Percentiles rank a stretch among this genome's conserved stretches.
These are phyloP conservation scores for Dichetophora obliterata DNA, from an alignment of 2,888 invertebrate species.

Conservation along the genomic window DNA sequence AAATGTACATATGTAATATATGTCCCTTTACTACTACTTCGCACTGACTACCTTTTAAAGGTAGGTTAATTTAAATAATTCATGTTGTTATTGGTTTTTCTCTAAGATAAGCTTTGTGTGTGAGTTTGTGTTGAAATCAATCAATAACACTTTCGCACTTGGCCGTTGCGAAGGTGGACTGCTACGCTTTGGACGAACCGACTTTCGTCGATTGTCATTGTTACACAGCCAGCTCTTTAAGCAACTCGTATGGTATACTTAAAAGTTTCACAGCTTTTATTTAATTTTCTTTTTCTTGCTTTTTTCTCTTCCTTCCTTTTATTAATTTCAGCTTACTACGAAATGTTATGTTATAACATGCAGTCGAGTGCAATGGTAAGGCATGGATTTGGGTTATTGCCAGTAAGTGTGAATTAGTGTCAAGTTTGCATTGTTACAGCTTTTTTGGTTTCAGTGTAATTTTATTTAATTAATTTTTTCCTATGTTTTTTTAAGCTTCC, in stretches of 20 bases:
- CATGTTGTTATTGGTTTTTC: too few relatives aligned
- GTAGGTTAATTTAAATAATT: too few relatives aligned
- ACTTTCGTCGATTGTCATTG: conserved; percentile 46
- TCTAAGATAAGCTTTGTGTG: too few relatives aligned
- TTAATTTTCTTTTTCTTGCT: neutral
- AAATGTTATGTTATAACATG: neutral
- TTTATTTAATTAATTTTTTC: too few relatives aligned
- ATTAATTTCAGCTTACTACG: neutral
- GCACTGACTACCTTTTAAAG: too few relatives aligned
- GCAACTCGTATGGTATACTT: neutral
- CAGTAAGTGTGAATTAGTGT: conserved; percentile 11
- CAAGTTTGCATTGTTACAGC: neutral
- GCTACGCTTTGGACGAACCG: neutral
- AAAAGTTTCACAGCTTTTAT: neutral
- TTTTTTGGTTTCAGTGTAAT: too few relatives aligned
- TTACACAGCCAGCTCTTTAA: neutral
- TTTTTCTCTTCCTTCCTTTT: neutral
- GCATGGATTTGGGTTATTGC: conserved; percentile 8
- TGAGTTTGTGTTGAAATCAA: neutral
- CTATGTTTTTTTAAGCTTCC: too few relatives aligned
- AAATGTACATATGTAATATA: too few relatives aligned
- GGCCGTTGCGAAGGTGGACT: conserved; percentile 10
- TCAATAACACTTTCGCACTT: conserved; percentile 2
- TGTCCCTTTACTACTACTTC: too few relatives aligned
- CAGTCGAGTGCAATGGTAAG: conserved; percentile 24